Percentiles rank a stretch among this genome's conserved stretches.
These are phyloP conservation scores for Heteromormyrus szaboi DNA, from an alignment of 2,797 vertebrate species.

Conservation along the genomic window DNA sequence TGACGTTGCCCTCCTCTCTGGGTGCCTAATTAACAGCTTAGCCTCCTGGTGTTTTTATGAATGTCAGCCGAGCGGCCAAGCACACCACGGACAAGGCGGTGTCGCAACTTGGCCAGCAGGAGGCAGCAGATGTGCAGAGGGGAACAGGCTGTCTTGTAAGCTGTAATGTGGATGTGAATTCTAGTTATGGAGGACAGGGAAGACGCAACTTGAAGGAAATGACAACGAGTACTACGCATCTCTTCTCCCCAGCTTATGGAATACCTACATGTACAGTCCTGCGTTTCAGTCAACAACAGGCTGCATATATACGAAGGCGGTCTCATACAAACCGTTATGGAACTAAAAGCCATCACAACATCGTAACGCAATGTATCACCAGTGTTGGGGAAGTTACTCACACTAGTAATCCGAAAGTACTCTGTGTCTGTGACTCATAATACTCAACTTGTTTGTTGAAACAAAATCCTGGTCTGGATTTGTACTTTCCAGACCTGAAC, in stretches of 20 bases:
- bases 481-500: neutral
- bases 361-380: neutral
- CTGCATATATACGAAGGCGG: neutral
- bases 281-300: neutral
- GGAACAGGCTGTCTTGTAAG: conserved; percentile 43
- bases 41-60: conserved; percentile 69
- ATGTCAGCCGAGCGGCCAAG: conserved; percentile 55
- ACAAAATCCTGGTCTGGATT: neutral
- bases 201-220: neutral
- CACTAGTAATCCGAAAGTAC: neutral
- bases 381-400: neutral
- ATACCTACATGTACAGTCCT: neutral
- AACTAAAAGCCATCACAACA: neutral
- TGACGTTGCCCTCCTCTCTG: conserved; percentile 60
- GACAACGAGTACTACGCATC: neutral
- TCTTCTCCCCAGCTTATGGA: neutral
- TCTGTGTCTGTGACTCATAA: neutral
- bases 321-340: neutral
- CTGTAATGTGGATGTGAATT: conserved; percentile 53
- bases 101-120: conserved; percentile 65
- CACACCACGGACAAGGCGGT: conserved; percentile 48
- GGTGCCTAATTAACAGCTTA: conserved; percentile 73
- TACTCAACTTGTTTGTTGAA: neutral
- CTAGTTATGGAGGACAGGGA: neutral
- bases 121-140: conserved; percentile 57